Percentiles rank a stretch among this genome's conserved stretches.
phyloP scores from a whole-genome alignment of 2,888 invertebrate species.

The Miltochrista miniata region DNA sequence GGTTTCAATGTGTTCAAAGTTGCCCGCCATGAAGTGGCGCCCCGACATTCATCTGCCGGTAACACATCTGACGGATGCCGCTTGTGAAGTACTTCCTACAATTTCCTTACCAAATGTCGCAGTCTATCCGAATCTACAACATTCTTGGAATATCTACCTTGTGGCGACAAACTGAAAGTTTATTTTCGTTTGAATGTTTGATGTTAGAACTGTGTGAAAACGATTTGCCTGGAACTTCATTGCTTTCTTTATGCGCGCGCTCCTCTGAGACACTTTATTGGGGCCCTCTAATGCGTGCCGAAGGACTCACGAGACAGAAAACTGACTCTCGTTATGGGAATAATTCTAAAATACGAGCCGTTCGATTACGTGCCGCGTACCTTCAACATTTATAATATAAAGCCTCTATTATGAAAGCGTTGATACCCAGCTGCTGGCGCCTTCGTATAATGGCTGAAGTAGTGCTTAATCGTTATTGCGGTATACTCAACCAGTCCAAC shows the following conservation, averaged over 20 bases:
- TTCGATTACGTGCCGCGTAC: slow-evolving; percentile 17
- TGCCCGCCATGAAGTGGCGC: too few relatives aligned
- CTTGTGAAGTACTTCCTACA: slow-evolving; percentile 45
- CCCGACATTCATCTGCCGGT: slow-evolving; percentile 37
- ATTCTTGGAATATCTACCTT: neutral
- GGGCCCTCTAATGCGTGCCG: slow-evolving; percentile 49
- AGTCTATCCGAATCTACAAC: slow-evolving; percentile 28
- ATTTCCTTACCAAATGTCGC: slow-evolving; percentile 49
- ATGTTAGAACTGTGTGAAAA: slow-evolving; percentile 8
- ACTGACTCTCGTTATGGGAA: slow-evolving; percentile 17
- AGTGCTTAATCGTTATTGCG: too few relatives aligned
- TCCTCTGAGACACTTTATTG: slow-evolving; percentile 47
- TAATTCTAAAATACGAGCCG: slow-evolving; percentile 29
- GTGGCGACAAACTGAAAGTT: slow-evolving; percentile 6
- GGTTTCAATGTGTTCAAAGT: slow-evolving; percentile 20
- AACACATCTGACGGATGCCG: slow-evolving; percentile 54
- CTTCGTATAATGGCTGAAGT: too few relatives aligned
- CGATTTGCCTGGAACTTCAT: slow-evolving; percentile 43
- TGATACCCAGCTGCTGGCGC: too few relatives aligned
- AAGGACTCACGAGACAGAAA: slow-evolving; percentile 2
- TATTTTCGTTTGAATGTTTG: neutral
- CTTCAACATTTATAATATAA: slow-evolving; percentile 1
- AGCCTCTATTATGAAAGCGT: too few relatives aligned
- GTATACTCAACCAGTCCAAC: too few relatives aligned
- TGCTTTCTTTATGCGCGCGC: slow-evolving; percentile 47